Base-by-base conservation (phyloP, 2,113 vertebrate genomes). In the Mirounga angustirostris region DNA sequence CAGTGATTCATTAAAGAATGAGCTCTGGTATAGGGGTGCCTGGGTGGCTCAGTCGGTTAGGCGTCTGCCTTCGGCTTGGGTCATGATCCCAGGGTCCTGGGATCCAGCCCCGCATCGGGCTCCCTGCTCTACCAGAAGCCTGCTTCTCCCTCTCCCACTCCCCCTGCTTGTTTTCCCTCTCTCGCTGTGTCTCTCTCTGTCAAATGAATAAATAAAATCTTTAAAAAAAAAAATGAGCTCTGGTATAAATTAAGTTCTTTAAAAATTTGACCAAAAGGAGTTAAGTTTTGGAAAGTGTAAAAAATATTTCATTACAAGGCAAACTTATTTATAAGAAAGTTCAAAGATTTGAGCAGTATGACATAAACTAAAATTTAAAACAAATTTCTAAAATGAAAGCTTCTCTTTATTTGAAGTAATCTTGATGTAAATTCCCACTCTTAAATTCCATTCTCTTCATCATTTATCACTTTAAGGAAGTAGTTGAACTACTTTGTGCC, bases 291-390 rank as follows among this genome's bases (percentile, higher is more conserved):
- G 18, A 63, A 93, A 91, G 9, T 54, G 9, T 65, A 4, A 50
- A 80, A 91, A 95, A 50, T 86, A 24, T 93, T 84, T 78, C 28
- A 61, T 56, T 85, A 26, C 9, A 94, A n/a, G 36, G 11, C 19
- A 58, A 69, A 46, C 22, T 81, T 94, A 87, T 91, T 73, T 88
- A 40, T 33, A 33, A 83, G 19, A 73, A 65, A 92, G 54, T 67
- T 50, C 92, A 58, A 95, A 96, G 7, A 4, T 83, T 94, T 95
- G 79, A 86, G 30, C 22, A 85, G 8, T 83, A n/a, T 86, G n/a
- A 63, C 16, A 89, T 79, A 43, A 79, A 74, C 52, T 93, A 50
- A 71, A 95, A 79, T 79, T 89, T 33, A 82, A 83, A 94, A 43
- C 15, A 89, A 67, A 93, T 86, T 86, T 36, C 10, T 78, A 19